Evolutionary conservation across 2,888 invertebrate species (phyloP).

Genomic region (Apocheima hispidaria): DNA sequence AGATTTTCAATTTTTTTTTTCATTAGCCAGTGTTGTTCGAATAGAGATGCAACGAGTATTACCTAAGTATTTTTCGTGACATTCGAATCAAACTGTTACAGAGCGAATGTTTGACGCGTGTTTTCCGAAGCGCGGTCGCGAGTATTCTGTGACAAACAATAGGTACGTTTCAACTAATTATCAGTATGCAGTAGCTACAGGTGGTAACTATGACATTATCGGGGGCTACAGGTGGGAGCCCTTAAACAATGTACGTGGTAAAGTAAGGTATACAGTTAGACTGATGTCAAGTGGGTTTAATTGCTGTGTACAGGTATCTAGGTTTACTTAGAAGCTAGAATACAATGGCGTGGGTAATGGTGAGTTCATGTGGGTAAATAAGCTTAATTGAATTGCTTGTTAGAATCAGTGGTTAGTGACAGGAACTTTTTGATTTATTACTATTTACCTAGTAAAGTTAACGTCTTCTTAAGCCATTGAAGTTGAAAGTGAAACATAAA

Average conservation of each 20-base stretch:
- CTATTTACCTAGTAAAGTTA: constrained; percentile 3
- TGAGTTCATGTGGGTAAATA: constrained; percentile 15
- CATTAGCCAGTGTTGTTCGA: background rate
- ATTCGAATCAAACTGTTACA: constrained; percentile 50
- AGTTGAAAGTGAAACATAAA: background rate
- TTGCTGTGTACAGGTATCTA: constrained; percentile 36
- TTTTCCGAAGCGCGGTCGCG: constrained; percentile 66
- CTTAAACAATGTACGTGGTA: constrained; percentile 53
- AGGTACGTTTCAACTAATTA: constrained; percentile 72
- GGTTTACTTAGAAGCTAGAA: constrained; percentile 26
- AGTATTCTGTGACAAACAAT: constrained; percentile 82
- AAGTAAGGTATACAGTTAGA: constrained; percentile 40
- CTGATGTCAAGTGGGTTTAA: constrained; percentile 39
- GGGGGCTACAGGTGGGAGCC: constrained; percentile 63
- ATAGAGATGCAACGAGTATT: constrained; percentile 27
- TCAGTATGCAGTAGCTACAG: constrained; percentile 44
- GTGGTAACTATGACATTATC: background rate
- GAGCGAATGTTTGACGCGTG: constrained; percentile 71
- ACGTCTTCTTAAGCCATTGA: background rate
- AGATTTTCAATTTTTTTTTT: constrained; percentile 15
- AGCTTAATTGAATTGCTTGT: constrained; percentile 25
- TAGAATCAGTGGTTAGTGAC: constrained; percentile 16
- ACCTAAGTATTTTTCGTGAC: constrained; percentile 44
- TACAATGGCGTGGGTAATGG: constrained; percentile 29
- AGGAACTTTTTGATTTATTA: constrained; percentile 7